Conservation (phyloP, 2,797 vertebrate species). For the Gastrophryne carolinensis region DNA sequence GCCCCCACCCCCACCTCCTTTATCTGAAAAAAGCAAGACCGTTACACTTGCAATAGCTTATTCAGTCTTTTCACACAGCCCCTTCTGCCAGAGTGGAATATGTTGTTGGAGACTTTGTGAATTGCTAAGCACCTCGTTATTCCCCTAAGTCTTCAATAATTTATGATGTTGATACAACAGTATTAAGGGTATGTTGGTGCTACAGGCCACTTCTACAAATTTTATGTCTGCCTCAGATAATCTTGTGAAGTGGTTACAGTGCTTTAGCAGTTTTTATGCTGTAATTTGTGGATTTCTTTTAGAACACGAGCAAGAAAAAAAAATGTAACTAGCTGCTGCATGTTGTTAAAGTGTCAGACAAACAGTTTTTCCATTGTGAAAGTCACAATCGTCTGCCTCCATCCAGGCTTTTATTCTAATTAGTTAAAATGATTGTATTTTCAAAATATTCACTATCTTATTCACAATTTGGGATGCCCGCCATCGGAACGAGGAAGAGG, state of each 20-base stretch:
- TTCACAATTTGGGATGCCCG: no score
- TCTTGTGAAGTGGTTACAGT: background rate
- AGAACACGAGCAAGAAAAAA: slow-evolving; percentile 1
- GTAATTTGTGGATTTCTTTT: background rate
- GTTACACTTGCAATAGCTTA: no score
- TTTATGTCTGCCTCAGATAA: slow-evolving; percentile 7
- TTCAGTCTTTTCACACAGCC: background rate
- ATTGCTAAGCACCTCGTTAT: slow-evolving; percentile 15
- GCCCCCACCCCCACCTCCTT: no score
- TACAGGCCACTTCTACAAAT: slow-evolving; percentile 25
- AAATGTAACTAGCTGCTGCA: background rate
- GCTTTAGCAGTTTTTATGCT: slow-evolving; percentile 2
- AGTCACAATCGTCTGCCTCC: no score
- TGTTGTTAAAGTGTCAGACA: no score
- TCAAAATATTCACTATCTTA: no score
- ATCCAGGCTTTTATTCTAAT: no score
- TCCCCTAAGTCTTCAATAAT: slow-evolving; percentile 42
- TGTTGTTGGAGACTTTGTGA: slow-evolving; percentile 5
- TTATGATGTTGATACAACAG: slow-evolving; percentile 44
- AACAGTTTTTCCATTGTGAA: no score
- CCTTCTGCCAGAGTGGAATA: slow-evolving; percentile 12
- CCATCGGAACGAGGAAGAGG: no score
- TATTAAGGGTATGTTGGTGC: slow-evolving; percentile 37
- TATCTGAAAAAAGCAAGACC: no score
- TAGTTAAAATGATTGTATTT: no score